Conservation (phyloP, 2,888 invertebrate genomes). For the Galerucella calmariensis region DNA sequence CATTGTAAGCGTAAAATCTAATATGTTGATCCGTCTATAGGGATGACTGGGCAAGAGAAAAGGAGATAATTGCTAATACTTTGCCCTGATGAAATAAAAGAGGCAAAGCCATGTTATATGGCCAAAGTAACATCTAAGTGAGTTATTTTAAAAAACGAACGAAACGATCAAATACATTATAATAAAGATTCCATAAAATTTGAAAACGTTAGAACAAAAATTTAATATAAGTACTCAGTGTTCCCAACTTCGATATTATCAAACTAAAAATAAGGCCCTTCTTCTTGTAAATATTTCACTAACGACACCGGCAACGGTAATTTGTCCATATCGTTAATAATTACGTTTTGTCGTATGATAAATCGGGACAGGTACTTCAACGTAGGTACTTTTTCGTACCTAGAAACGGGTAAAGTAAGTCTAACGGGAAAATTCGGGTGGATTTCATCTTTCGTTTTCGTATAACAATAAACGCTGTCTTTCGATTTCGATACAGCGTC, state of each 20-base stretch:
- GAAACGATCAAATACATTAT: neutral
- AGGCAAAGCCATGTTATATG: neutral
- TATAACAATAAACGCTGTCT: constrained; percentile 78
- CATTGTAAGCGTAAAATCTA: no score
- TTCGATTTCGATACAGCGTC: constrained; percentile 79
- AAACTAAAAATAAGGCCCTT: constrained; percentile 49
- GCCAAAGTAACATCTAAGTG: neutral
- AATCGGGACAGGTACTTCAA: constrained; percentile 80
- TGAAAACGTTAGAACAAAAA: constrained; percentile 28
- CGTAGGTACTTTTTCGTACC: constrained; percentile 77
- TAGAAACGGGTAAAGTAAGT: constrained; percentile 78
- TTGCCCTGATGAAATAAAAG: no score
- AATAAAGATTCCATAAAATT: constrained; percentile 32
- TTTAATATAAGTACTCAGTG: constrained; percentile 33
- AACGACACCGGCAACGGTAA: constrained; percentile 73
- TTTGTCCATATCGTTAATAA: constrained; percentile 75
- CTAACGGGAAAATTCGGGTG: constrained; percentile 79
- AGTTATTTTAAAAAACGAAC: constrained; percentile 1
- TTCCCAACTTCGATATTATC: constrained; percentile 5
- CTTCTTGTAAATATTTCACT: constrained; percentile 68
- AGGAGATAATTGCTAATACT: no score
- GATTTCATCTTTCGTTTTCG: constrained; percentile 72
- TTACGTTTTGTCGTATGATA: constrained; percentile 75
- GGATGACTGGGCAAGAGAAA: no score
- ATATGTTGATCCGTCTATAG: no score